A percentile compares a stretch with the other conserved stretches of the same genome.
Conservation (phyloP, 2,888 invertebrate species). For the Xanthorhoe designata region DNA sequence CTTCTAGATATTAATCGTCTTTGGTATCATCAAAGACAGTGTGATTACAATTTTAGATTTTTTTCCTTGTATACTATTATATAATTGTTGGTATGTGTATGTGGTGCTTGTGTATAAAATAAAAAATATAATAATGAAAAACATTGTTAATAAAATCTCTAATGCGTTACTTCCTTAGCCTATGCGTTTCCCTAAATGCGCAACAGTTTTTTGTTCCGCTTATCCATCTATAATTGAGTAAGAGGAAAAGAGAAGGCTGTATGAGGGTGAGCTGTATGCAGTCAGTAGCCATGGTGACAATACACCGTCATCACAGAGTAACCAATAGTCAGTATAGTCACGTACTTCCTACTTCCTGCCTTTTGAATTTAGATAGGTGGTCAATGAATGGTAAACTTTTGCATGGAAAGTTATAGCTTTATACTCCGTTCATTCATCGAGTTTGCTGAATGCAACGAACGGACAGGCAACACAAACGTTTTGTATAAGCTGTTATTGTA, state of each 20-base stretch:
- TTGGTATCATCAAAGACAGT: no score
- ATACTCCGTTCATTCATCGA: conserved; percentile 25
- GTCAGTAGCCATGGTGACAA: conserved; percentile 65
- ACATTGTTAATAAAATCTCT: no score
- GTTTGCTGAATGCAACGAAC: conserved; percentile 22
- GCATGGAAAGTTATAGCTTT: conserved; percentile 47
- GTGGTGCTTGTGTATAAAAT: no score
- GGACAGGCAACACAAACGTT: neutral
- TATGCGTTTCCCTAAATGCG: conserved; percentile 33
- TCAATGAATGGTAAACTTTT: conserved; percentile 59
- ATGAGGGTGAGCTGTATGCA: conserved; percentile 34
- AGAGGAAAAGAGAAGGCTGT: conserved; percentile 19
- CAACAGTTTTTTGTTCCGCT: conserved; percentile 25
- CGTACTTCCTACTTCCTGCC: conserved; percentile 77
- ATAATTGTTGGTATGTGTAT: no score
- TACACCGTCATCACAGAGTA: conserved; percentile 40
- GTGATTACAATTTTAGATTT: no score
- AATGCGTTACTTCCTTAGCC: neutral
- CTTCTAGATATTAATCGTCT: no score
- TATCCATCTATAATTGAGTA: conserved; percentile 19
- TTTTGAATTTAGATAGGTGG: conserved; percentile 61
- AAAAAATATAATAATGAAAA: no score
- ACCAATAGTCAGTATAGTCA: conserved; percentile 50
- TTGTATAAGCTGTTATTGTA: neutral
- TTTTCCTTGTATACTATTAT: no score